Conservation (phyloP, 2,888 invertebrate genomes). For the Synergus japonicus region DNA sequence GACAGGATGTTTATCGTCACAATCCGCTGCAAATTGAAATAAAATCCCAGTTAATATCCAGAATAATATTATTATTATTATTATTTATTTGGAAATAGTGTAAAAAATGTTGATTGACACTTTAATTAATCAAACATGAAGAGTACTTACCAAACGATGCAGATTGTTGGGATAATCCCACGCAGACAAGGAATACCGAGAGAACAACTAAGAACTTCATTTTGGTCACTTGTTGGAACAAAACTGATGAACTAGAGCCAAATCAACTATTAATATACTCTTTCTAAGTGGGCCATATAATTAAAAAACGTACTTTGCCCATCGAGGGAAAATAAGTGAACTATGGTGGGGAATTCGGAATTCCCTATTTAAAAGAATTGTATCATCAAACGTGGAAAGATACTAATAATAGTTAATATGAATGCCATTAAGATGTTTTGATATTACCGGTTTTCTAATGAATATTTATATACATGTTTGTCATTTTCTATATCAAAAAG, state of each 20-base stretch:
- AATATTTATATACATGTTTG: background rate
- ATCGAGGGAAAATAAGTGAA: background rate
- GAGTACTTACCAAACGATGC: constrained; percentile 3
- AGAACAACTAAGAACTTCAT: constrained; percentile 9
- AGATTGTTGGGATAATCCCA: constrained; percentile 2
- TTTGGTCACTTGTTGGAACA: background rate
- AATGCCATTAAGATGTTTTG: background rate
- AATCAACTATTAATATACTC: constrained; percentile 10
- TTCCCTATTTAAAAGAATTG: background rate
- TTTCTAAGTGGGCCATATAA: background rate
- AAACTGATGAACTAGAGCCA: background rate
- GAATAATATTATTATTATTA: background rate
- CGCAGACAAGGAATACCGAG: background rate
- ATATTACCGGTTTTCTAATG: background rate
- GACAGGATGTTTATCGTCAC: background rate
- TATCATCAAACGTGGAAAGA: too few relatives aligned
- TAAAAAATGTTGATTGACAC: background rate
- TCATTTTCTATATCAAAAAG: background rate
- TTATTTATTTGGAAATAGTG: background rate
- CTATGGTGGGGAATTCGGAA: background rate
- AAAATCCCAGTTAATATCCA: background rate
- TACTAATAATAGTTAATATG: background rate
- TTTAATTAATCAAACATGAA: background rate
- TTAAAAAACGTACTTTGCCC: background rate
- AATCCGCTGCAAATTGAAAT: constrained; percentile 7